These are phyloP conservation scores for Zaprionus ornatus DNA, from an alignment of 1,140 invertebrate species.

Conservation along the genomic window DNA sequence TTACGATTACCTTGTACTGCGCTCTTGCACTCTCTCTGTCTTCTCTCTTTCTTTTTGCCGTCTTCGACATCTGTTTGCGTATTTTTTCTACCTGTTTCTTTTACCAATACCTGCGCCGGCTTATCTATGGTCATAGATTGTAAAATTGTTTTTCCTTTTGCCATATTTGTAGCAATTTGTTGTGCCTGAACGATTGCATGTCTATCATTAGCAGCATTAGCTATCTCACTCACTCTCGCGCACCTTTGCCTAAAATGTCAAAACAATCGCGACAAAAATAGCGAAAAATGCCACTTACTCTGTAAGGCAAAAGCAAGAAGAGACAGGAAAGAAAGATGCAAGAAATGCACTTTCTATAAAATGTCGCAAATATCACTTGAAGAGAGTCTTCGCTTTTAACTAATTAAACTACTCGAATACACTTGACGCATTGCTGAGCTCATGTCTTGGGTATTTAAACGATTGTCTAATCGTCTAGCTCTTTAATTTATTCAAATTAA, in stretches of 20 bases:
- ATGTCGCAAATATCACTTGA: conserved; percentile 29
- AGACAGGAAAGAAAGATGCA: conserved; percentile 32
- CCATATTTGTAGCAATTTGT: conserved; percentile 59
- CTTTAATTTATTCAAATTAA: conserved; percentile 66
- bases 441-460: conserved; percentile 42
- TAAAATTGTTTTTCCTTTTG: conserved; percentile 40
- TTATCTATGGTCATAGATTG: conserved; percentile 44
- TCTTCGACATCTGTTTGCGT: background rate
- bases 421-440: conserved; percentile 34
- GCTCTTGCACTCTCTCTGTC: background rate
- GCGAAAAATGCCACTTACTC: conserved; percentile 51
- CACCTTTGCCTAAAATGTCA: conserved; percentile 33
- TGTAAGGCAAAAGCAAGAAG: conserved; percentile 37
- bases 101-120: conserved; percentile 28
- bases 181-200: conserved; percentile 42
- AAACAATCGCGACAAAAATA: conserved; percentile 39
- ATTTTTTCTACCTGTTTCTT: conserved; percentile 50
- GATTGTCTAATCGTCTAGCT: conserved; percentile 36
- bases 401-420: conserved; percentile 54
- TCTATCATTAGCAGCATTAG: conserved; percentile 24
- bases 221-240: conserved; percentile 5
- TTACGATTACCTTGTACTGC: background rate
- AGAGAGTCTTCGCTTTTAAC: conserved; percentile 21
- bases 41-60: background rate
- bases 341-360: conserved; percentile 20